These are phyloP conservation scores for Lamellibrachia satsuma DNA, from an alignment of 2,888 invertebrate genomes.

Conservation along the genomic window DNA sequence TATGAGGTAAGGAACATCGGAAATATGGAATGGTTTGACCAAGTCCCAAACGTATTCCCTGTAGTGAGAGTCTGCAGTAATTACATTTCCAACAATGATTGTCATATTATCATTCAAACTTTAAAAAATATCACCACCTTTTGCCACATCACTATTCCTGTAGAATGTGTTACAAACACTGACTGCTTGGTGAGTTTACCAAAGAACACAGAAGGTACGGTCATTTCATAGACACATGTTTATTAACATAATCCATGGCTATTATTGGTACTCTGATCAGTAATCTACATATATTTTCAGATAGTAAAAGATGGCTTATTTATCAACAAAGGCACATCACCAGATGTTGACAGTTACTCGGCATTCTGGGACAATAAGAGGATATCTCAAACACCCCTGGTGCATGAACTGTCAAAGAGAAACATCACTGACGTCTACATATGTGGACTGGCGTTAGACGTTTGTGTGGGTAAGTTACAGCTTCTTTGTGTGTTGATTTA, in stretches of 20 bases:
- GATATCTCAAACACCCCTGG: constrained; percentile 84
- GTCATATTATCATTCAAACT: too few species aligned
- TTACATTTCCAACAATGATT: neutral
- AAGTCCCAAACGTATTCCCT: too few species aligned
- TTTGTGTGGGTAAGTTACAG: constrained; percentile 76
- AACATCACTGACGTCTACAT: constrained; percentile 91
- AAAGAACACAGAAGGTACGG: too few species aligned
- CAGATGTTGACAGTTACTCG: constrained; percentile 95
- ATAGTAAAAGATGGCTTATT: constrained; percentile 47
- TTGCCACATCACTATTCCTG: too few species aligned
- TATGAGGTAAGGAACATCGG: too few species aligned
- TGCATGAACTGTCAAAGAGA: constrained; percentile 80
- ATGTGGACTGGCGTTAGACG: constrained; percentile 93
- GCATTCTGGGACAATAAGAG: constrained; percentile 99
- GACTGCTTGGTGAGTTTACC: too few species aligned
- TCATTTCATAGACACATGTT: neutral
- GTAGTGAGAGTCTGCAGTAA: neutral
- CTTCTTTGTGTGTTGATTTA: too few species aligned
- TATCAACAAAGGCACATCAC: constrained; percentile 79
- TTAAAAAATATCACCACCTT: too few species aligned
- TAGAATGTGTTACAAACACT: too few species aligned
- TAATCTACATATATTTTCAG: constrained; percentile 44
- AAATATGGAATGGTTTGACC: too few species aligned
- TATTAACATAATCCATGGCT: neutral
- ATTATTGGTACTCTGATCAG: neutral